Evolutionary conservation across 1,140 invertebrate genomes (phyloP), one percentile per base, ranked within the genome.

Genomic region (Rhynchophorus ferrugineus): DNA sequence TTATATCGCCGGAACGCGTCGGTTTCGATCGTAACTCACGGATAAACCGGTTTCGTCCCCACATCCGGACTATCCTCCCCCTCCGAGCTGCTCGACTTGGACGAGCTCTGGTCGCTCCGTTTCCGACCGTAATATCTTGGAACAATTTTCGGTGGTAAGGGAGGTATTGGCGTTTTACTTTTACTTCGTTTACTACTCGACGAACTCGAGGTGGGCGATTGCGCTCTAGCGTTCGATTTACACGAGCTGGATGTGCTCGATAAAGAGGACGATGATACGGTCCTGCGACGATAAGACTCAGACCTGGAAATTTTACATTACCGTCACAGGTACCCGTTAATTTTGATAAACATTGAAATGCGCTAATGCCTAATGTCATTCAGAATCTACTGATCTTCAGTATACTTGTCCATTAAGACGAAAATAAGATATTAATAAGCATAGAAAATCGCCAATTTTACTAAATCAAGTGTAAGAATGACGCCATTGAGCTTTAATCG

Each of bases 121-220:
- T 80, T 78, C 22, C 82, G 71, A 22, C 82, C 82, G 64, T 85
- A 85, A 66, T 84, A 84, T 50, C 82, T 77, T 46, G 62, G 69
- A 14, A 73, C 54, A 13, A 63, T 56, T 11, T 69, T 68, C 17
- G 71, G 69, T 3, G 70, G 57, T 17, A 59, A 53, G 35, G 66
- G 63, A 11, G 58, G 51, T 22, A 38, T 34, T 14, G 58, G 62
- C 58, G 69, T 72, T 47, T 65, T 58, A 29, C 65, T 65, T 36
- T 64, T 68, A 20, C 69, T 71, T 54, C 61, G 72, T 9, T 38
- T n/a, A 1, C 66, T 66, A 37, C 33, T 58, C 38, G 18, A 38
- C 9, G 13, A 51, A 24, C 29, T 41, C 11, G 54, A 41, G 0
- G 49, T 49, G 11, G 6, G 19, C 8, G 59, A 57, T 29, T 29